Evolutionary conservation across 1,140 invertebrate genomes (phyloP).

Genomic region (Diorhabda sublineata): DNA sequence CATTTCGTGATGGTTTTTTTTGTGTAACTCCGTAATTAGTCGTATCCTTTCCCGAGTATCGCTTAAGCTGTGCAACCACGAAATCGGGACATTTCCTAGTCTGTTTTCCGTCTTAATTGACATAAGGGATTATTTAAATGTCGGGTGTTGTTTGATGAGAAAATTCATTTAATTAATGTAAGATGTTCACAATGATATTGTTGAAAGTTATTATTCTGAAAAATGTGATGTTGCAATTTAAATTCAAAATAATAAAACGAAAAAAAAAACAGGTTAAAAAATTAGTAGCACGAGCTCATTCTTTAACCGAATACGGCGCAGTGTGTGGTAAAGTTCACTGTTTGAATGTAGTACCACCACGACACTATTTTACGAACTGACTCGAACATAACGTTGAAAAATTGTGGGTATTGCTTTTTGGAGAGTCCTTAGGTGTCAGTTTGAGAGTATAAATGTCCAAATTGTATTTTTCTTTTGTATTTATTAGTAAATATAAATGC

Average conservation of each 20-base stretch:
- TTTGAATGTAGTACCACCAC: conserved; percentile 11
- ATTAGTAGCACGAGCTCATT: conserved; percentile 5
- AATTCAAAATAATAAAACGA: too few species aligned
- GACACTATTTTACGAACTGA: conserved; percentile 9
- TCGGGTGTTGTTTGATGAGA: neutral
- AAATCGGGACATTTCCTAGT: neutral
- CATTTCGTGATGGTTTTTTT: neutral
- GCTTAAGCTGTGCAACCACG: neutral
- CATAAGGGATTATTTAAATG: neutral
- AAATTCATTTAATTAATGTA: neutral
- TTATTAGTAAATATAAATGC: conserved; percentile 18
- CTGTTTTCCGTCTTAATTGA: neutral
- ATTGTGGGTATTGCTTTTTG: conserved; percentile 21
- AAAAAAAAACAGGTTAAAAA: neutral
- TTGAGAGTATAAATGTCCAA: conserved; percentile 12
- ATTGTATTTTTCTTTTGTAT: conserved; percentile 13
- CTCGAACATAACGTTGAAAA: conserved; percentile 18
- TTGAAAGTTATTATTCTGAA: too few species aligned
- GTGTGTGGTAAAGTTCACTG: conserved; percentile 16
- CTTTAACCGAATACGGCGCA: conserved; percentile 14
- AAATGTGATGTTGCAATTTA: too few species aligned
- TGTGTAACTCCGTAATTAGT: neutral
- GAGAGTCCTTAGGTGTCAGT: conserved; percentile 18
- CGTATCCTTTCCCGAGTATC: conserved; percentile 1
- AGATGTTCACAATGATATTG: too few species aligned